Evolutionary conservation across 2,797 vertebrate genomes (phyloP).

Genomic region (Oreochromis mossambicus): DNA sequence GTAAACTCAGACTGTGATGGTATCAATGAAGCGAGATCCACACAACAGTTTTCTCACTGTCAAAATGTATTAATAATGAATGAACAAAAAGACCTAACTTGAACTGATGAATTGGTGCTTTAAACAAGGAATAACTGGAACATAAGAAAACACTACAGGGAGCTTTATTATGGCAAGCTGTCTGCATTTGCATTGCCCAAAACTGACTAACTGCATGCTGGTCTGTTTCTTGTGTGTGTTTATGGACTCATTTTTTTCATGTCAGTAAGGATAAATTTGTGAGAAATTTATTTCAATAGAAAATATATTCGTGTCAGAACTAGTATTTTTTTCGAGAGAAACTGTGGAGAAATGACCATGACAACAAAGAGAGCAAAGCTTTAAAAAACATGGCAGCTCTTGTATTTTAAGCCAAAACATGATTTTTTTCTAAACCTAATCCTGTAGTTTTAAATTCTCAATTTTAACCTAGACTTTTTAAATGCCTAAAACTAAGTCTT

Average conservation of each 20-base stretch:
- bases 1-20: neutral
- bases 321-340: neutral
- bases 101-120: neutral
- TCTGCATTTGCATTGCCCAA: neutral
- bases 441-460: neutral
- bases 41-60: neutral
- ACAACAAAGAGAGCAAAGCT: neutral
- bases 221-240: neutral
- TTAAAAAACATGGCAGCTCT: neutral
- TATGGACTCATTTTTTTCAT: neutral
- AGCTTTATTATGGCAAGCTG: neutral
- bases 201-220: neutral
- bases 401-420: neutral
- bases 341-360: neutral
- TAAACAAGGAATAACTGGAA: neutral
- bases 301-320: neutral
- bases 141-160: neutral
- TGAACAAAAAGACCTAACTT: neutral
- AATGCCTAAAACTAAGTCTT: accelerated
- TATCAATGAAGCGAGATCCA: neutral
- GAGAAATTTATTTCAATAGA: neutral
- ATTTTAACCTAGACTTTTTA: neutral
- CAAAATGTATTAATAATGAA: neutral
- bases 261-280: neutral
- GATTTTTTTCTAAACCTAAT: neutral